phyloP scores from a whole-genome alignment of 2,888 invertebrate genomes.

The Corbicula japonica region DNA sequence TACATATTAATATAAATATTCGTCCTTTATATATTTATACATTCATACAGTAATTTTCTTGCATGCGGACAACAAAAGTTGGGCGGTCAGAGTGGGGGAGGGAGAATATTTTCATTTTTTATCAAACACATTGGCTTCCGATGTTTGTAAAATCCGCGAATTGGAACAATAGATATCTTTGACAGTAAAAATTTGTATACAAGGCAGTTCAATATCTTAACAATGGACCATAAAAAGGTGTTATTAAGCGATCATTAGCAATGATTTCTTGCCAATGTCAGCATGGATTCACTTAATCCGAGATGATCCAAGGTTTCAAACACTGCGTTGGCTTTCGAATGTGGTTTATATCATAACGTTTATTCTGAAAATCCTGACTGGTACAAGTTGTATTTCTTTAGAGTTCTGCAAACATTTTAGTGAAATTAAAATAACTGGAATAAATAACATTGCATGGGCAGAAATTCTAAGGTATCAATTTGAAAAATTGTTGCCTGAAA shows the following conservation, averaged over 20 bases:
- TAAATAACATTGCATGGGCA: no score
- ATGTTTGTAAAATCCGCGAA: slow-evolving; percentile 23
- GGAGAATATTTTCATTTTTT: no score
- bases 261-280: slow-evolving; percentile 27
- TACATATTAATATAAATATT: no score
- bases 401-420: not conserved
- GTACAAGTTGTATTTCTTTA: no score
- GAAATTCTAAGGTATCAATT: no score
- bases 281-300: slow-evolving; percentile 19
- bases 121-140: slow-evolving; percentile 11
- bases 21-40: no score
- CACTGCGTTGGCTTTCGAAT: slow-evolving; percentile 40
- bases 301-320: slow-evolving; percentile 32
- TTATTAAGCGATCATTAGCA: slow-evolving; percentile 35
- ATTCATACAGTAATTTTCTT: no score
- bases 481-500: no score
- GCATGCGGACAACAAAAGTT: no score
- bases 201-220: slow-evolving; percentile 16
- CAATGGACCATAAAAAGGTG: slow-evolving; percentile 16
- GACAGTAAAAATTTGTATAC: no score
- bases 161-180: slow-evolving; percentile 37
- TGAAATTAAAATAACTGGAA: no score
- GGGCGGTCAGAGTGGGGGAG: no score
- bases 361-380: not conserved
- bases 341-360: not conserved